Evolutionary conservation across 2,797 vertebrate species (phyloP).

Genomic region (Pseudomugil tenellus): DNA sequence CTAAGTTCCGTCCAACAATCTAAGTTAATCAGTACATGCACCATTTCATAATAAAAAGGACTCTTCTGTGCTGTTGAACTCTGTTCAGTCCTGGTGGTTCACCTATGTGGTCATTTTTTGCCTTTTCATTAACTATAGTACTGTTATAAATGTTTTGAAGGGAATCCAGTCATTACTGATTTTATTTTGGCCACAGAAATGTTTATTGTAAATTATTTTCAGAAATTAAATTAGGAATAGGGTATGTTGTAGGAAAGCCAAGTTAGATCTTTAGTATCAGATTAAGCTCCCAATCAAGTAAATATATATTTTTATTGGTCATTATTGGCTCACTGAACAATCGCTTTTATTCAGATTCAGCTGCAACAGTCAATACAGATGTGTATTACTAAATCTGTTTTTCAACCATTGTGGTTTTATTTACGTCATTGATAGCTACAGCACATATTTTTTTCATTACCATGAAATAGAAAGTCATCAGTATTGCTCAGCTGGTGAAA

Average conservation of each 20-base stretch:
- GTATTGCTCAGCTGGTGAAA: not conserved
- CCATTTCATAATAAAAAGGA: constrained; percentile 8
- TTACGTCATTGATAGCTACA: not conserved
- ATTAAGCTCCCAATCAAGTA: no score
- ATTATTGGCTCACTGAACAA: not conserved
- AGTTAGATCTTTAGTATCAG: not conserved
- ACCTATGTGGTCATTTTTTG: not conserved
- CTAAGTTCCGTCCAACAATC: not conserved
- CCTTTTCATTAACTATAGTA: not conserved
- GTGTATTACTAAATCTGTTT: not conserved
- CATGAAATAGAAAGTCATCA: not conserved
- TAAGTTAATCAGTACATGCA: not conserved
- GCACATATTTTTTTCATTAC: not conserved
- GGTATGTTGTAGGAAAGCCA: not conserved
- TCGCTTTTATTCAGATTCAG: not conserved
- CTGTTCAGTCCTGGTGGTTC: not conserved
- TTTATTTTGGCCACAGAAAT: not conserved
- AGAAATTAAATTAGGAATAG: not conserved
- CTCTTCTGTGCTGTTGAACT: not conserved
- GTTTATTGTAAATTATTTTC: not conserved
- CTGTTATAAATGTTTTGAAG: not conserved
- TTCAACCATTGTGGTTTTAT: not conserved
- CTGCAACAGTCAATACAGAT: not conserved
- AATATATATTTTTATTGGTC: not conserved
- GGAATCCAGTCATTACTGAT: not conserved